Percentiles rank a stretch among this genome's conserved stretches.
These are phyloP conservation scores for Eupithecia vulgata DNA, from an alignment of 2,888 invertebrate genomes.

Conservation along the genomic window DNA sequence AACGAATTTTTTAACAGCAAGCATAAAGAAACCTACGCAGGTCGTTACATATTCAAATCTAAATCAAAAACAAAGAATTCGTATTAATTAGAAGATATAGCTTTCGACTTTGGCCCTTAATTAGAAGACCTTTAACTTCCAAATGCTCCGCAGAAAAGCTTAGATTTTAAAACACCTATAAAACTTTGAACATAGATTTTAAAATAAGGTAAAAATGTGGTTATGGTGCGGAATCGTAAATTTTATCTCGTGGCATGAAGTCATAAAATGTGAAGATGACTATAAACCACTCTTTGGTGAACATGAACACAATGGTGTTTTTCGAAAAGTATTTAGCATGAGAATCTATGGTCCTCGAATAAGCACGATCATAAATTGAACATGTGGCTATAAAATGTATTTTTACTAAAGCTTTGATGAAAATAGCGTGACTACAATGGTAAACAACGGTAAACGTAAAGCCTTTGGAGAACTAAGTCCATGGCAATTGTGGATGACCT, in stretches of 20 bases:
- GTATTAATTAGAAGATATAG: slow-evolving; percentile 47
- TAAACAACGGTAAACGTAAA: slow-evolving; percentile 26
- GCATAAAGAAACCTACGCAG: slow-evolving; percentile 38
- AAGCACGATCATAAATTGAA: slow-evolving; percentile 15
- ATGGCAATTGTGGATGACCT: slow-evolving; percentile 33
- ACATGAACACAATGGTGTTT: slow-evolving; percentile 30
- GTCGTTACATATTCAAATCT: slow-evolving; percentile 39
- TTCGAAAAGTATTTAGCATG: slow-evolving; percentile 33
- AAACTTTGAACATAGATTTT: slow-evolving; percentile 23
- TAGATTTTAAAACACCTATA: slow-evolving; percentile 20
- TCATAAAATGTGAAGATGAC: slow-evolving; percentile 30
- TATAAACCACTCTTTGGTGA: slow-evolving; percentile 31
- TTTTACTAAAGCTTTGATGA: slow-evolving; percentile 5
- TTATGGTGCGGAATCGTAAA: slow-evolving; percentile 34
- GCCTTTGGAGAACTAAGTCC: slow-evolving; percentile 24
- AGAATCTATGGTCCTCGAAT: slow-evolving; percentile 21
- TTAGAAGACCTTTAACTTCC: slow-evolving; percentile 41
- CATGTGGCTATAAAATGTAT: slow-evolving; percentile 7
- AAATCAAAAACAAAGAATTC: slow-evolving; percentile 47
- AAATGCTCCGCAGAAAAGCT: slow-evolving; percentile 26
- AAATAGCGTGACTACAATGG: slow-evolving; percentile 19
- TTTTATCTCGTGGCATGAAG: slow-evolving; percentile 33
- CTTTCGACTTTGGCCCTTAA: slow-evolving; percentile 53
- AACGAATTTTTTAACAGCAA: slow-evolving; percentile 37
- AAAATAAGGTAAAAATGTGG: slow-evolving; percentile 29